Percentiles rank a stretch among this genome's conserved stretches.
phyloP scores from a whole-genome alignment of 2,113 vertebrate species.

The Periophthalmodon schlosseri region DNA sequence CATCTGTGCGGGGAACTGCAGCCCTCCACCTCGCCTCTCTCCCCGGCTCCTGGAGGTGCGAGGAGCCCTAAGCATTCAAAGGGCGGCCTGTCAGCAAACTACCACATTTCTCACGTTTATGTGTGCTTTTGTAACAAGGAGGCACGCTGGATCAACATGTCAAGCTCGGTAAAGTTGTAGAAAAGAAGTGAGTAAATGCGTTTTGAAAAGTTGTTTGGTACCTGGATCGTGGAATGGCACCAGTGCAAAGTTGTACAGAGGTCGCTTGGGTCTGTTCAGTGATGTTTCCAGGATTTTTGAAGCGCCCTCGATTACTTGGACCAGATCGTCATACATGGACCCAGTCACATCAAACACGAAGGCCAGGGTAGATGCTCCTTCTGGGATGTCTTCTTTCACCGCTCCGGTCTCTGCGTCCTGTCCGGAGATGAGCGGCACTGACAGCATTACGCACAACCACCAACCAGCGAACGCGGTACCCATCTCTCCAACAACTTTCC shows the following conservation, averaged over 20 bases:
- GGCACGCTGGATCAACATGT: slow-evolving; percentile 11
- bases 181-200: background rate
- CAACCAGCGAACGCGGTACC: slow-evolving; percentile 49
- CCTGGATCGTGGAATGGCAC: slow-evolving; percentile 98
- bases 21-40: slow-evolving; percentile 38
- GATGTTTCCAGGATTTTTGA: slow-evolving; percentile 98
- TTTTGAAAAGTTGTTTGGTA: slow-evolving; percentile 51
- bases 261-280: slow-evolving; percentile 88
- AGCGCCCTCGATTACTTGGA: slow-evolving; percentile 97
- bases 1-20: slow-evolving; percentile 69
- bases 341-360: slow-evolving; percentile 99
- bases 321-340: slow-evolving; percentile 98
- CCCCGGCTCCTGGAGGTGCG: slow-evolving; percentile 61
- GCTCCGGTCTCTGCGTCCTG: slow-evolving; percentile 62
- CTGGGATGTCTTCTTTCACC: slow-evolving; percentile 79
- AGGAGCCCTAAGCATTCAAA: slow-evolving; percentile 48
- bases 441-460: slow-evolving; percentile 56
- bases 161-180: background rate
- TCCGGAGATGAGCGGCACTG: slow-evolving; percentile 64
- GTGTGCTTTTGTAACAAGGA: slow-evolving; percentile 19
- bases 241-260: slow-evolving; percentile 93
- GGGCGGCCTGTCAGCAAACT: slow-evolving; percentile 69
- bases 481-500: slow-evolving; percentile 58
- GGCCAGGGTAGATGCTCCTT: slow-evolving; percentile 93
- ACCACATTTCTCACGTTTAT: slow-evolving; percentile 72